phyloP scores from a whole-genome alignment of 2,888 invertebrate genomes.

The Diplolepis rosae region DNA sequence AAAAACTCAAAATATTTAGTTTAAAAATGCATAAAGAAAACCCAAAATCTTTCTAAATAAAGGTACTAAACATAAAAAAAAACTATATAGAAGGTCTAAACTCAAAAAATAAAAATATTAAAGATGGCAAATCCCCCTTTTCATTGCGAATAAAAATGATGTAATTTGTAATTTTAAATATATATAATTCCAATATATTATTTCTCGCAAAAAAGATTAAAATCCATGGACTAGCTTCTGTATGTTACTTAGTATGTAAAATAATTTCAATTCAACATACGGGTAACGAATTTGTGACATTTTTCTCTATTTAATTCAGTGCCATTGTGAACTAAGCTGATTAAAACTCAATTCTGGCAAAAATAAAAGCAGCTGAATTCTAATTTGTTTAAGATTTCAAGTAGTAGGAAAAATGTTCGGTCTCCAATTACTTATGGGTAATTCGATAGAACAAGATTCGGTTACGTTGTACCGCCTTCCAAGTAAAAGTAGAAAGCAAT shows the following conservation, averaged over 20 bases:
- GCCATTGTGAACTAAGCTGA: not conserved
- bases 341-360: constrained; percentile 19
- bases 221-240: not conserved
- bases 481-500: constrained; percentile 26
- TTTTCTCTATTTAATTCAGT: constrained; percentile 5
- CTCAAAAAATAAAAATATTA: no score
- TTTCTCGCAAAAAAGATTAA: not conserved
- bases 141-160: no score
- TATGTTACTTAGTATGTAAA: not conserved
- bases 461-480: not conserved
- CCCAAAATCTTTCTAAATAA: no score
- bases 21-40: no score
- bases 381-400: constrained; percentile 23
- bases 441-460: constrained; percentile 15
- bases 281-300: constrained; percentile 9
- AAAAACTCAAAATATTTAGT: no score
- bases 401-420: constrained; percentile 11
- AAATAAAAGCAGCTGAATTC: constrained; percentile 13
- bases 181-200: not conserved
- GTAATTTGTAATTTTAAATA: no score
- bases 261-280: not conserved
- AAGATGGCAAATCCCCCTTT: no score
- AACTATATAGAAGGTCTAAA: no score
- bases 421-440: constrained; percentile 1
- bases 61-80: no score